Percentiles rank a stretch among this genome's conserved stretches.
These are phyloP conservation scores for Macrosteles quadrilineatus DNA, from an alignment of 1,140 invertebrate genomes.

Conservation along the genomic window DNA sequence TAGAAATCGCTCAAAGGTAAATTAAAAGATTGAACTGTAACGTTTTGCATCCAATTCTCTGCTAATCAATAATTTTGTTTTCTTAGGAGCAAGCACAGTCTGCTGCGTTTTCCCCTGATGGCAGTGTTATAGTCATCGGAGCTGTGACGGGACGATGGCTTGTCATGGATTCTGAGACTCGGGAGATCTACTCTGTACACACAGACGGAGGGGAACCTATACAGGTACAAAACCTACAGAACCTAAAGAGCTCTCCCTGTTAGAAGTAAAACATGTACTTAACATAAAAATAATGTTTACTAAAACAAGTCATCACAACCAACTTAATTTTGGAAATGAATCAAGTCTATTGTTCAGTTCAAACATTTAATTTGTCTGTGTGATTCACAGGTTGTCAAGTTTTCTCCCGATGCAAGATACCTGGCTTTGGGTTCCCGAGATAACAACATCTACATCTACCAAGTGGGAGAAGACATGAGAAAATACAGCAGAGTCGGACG, in stretches of 20 bases:
- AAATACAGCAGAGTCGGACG: slow-evolving; percentile 82
- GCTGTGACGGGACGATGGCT: slow-evolving; percentile 81
- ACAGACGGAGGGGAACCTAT: slow-evolving; percentile 76
- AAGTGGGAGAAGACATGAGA: slow-evolving; percentile 72
- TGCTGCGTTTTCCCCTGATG: slow-evolving; percentile 81
- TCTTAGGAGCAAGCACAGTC: slow-evolving; percentile 88
- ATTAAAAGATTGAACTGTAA: too few species aligned
- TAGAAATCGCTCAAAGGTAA: too few species aligned
- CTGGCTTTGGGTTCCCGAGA: slow-evolving; percentile 89
- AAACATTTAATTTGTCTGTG: too few species aligned
- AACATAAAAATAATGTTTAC: too few species aligned
- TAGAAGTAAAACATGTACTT: too few species aligned
- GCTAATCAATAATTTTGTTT: too few species aligned
- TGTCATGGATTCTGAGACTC: slow-evolving; percentile 80
- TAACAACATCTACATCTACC: slow-evolving; percentile 91
- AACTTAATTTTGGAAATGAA: too few species aligned
- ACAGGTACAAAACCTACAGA: slow-evolving; percentile 63
- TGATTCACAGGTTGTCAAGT: slow-evolving; percentile 69
- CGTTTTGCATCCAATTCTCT: too few species aligned
- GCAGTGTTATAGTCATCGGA: slow-evolving; percentile 76
- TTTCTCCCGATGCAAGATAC: slow-evolving; percentile 77
- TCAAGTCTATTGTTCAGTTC: too few species aligned
- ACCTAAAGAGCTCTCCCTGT: too few species aligned
- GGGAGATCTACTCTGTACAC: slow-evolving; percentile 76
- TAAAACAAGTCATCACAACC: too few species aligned